These are phyloP conservation scores for Erynnis tages DNA, from an alignment of 2,888 invertebrate species.

Conservation along the genomic window DNA sequence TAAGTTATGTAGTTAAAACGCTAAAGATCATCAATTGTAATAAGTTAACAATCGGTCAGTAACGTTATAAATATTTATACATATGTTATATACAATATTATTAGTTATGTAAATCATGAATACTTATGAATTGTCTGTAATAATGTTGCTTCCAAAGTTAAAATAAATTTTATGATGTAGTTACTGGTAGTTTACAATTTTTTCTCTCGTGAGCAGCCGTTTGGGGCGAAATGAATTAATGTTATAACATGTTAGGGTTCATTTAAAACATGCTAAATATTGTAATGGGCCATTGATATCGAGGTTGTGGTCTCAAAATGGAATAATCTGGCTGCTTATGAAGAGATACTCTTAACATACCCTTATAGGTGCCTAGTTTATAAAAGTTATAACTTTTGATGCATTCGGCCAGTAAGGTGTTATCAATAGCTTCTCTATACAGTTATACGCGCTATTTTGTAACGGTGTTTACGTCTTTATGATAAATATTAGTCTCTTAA, in stretches of 20 bases:
- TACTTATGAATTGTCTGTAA: slow-evolving; percentile 72
- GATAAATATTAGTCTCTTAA: slow-evolving; percentile 21
- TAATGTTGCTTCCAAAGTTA: slow-evolving; percentile 74
- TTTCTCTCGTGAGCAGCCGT: slow-evolving; percentile 10
- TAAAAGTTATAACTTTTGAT: slow-evolving; percentile 14
- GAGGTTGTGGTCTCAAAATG: neutral
- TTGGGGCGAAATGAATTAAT: neutral
- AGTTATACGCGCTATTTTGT: slow-evolving; percentile 27
- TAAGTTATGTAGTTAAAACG: slow-evolving; percentile 17
- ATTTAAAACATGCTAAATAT: neutral
- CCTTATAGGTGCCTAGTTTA: slow-evolving; percentile 17
- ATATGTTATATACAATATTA: slow-evolving; percentile 76
- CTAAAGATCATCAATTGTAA: slow-evolving; percentile 47
- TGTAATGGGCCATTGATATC: neutral
- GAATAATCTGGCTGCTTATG: slow-evolving; percentile 3
- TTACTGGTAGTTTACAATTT: slow-evolving; percentile 32
- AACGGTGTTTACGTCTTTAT: slow-evolving; percentile 34
- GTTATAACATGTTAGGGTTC: neutral
- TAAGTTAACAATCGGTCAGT: slow-evolving; percentile 70
- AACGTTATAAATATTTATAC: slow-evolving; percentile 68
- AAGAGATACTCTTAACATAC: slow-evolving; percentile 6
- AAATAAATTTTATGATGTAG: slow-evolving; percentile 46
- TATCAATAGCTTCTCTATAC: slow-evolving; percentile 34
- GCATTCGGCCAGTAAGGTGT: slow-evolving; percentile 12
- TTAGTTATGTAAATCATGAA: slow-evolving; percentile 64